A percentile compares a stretch with the other conserved stretches of the same genome.
phyloP scores from a whole-genome alignment of 2,888 invertebrate genomes.

The Conchocele bisecta region DNA sequence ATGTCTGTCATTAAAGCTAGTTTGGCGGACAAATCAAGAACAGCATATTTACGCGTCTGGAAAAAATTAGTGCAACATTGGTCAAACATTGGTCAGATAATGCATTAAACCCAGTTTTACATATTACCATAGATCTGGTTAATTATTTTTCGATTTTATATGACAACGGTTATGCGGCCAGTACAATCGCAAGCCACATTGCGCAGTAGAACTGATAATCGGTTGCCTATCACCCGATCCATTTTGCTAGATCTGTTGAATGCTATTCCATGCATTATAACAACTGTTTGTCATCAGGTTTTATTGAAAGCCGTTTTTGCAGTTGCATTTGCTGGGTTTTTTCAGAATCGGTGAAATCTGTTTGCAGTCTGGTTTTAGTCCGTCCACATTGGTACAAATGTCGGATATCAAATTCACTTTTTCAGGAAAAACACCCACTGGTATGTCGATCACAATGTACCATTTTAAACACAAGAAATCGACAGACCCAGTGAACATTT shows the following conservation, averaged over 20 bases:
- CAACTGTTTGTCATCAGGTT: not conserved
- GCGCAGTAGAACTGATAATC: not conserved
- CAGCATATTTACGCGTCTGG: too few species aligned
- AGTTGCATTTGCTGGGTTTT: constrained; percentile 1
- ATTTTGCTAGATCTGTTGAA: not conserved
- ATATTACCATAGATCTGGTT: too few species aligned
- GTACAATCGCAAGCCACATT: constrained; percentile 1
- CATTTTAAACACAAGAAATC: constrained; percentile 18
- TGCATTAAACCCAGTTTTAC: too few species aligned
- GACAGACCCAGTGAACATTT: not conserved
- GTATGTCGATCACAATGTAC: not conserved
- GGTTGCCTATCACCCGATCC: not conserved
- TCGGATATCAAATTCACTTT: not conserved
- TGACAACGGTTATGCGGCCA: too few species aligned
- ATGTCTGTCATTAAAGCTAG: not conserved
- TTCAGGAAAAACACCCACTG: too few species aligned
- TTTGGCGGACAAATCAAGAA: too few species aligned
- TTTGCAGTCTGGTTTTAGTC: not conserved
- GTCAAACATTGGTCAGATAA: too few species aligned
- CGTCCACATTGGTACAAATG: not conserved
- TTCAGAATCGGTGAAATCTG: constrained; percentile 5
- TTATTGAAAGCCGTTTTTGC: not conserved
- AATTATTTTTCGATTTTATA: too few species aligned
- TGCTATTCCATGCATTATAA: not conserved
- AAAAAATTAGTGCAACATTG: too few species aligned